Percentiles rank a stretch among this genome's conserved stretches.
phyloP scores from a whole-genome alignment of 2,797 vertebrate species.

The Dipus sagitta region DNA sequence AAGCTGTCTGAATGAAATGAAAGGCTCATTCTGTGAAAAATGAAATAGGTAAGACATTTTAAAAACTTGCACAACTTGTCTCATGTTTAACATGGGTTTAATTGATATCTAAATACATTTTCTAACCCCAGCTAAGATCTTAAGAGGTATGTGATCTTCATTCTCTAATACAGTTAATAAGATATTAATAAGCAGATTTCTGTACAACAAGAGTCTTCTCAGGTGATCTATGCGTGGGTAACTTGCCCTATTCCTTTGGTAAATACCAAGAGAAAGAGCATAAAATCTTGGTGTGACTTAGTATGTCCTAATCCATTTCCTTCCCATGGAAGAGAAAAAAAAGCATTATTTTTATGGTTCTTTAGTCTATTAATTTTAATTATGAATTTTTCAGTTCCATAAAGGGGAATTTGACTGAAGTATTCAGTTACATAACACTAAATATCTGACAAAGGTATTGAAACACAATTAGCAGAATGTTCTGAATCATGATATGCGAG shows the following conservation, averaged over 20 bases:
- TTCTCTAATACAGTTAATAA: neutral
- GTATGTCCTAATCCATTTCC: slow-evolving; percentile 10
- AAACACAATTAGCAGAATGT: slow-evolving; percentile 45
- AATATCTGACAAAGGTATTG: neutral
- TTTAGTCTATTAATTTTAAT: slow-evolving; percentile 59
- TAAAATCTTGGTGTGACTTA: slow-evolving; percentile 2
- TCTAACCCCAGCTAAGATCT: neutral
- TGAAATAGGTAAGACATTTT: neutral
- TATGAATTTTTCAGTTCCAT: neutral
- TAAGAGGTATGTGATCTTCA: neutral
- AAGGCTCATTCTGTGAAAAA: neutral
- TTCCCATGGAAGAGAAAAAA: slow-evolving; percentile 3
- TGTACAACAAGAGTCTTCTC: neutral
- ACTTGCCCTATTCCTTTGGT: neutral
- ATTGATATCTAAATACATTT: neutral
- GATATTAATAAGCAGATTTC: slow-evolving; percentile 24
- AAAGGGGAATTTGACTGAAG: slow-evolving; percentile 31
- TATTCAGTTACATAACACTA: neutral
- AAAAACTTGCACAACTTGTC: neutral
- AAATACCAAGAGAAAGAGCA: neutral
- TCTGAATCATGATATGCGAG: slow-evolving; percentile 18
- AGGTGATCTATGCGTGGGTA: neutral
- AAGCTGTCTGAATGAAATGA: neutral
- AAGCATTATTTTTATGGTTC: neutral
- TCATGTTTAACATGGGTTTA: neutral